Base-by-base conservation (phyloP, 2,113 vertebrate species). In the Okapia johnstoni region DNA sequence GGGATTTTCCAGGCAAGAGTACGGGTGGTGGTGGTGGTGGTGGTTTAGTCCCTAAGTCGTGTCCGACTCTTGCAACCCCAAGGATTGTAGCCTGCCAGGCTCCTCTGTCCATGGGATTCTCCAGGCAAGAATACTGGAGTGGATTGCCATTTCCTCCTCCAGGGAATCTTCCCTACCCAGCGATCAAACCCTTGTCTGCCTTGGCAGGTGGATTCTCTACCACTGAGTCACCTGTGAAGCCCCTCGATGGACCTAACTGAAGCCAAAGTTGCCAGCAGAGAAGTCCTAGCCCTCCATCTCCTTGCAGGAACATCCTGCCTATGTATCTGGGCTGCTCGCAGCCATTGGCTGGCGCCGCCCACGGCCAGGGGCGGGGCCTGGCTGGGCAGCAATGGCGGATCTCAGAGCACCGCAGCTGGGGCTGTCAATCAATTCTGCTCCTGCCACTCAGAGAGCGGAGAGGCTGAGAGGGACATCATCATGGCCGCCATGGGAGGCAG, bases 291-390 rank as follows among this genome's bases (percentile, higher is more conserved):
- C 79, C 17, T 19, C 7, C 10, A 3, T 16, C 40, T 36, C 57
- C 66, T 50, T 6, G 9, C 15, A 19, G 46, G 17, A 13, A 6
- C 13, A 19, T 21, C 61, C 26, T 50, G 28, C 33, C 21, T 14
- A 2, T 0, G 2, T 9, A 1, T 26, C n/a, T 50, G 25, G 54
- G 40, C n/a, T 13, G 14, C 7, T 26, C 3, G 25, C 83, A 40
- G 30, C 2, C 52, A 10, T 3, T 33, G 52, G 66, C 52, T 15
- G 36, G 6, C 10, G 48, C 23, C 52, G 48, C 36, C 52, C 40
- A 7, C 6, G 15, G 36, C 55, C 50, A 5, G 8, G 17, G 5
- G 66, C n/a, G n/a, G 30, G 46, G 15, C 60, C 48, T 58, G 23
- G 76, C 55, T 55, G 61, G 85, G 16, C 23, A 25, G 23, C 57